Base-by-base conservation (phyloP, 2,797 vertebrate species). In the Thaleichthys pacificus region DNA sequence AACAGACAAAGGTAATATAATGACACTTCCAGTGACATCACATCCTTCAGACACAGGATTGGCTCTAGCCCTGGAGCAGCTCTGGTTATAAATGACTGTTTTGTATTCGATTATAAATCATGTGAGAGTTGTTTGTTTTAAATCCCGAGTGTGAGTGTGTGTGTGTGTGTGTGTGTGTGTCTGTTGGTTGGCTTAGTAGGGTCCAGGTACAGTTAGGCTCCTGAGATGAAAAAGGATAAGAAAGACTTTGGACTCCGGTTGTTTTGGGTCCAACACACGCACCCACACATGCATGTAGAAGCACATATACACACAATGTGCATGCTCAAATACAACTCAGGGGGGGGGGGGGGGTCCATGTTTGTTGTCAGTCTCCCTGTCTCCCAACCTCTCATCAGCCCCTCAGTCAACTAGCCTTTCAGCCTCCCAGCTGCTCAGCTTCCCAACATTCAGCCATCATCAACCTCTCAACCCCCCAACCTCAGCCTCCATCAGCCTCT, bases 231-330 rank as follows among this genome's bases (percentile, higher is more conserved):
- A 47, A 1, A 47, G 42, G 42, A 47, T 47, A 47, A 47, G 42
- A 60, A 60, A 60, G 57, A 84, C 80, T 85, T 77, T 81, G 69
- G 84, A 85, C 78, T 57, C 42, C 11, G 8, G 42, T 47, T 11
- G 76, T 69, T 84, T 66, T 4, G 61, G 64, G 61, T 60, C 73
- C 72, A 69, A 73, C 42, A 62, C 75, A 64, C 75, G 62, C 76
- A 80, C 58, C 73, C 35, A 30, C 32, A 47, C 12, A n/a, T 62
- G 51, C 61, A 12, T 2, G 5, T 30, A 58, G 14, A 6, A 28
- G 30, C 38, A 35, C 3, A 61, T 28, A 28, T 54, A 61, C 14
- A 68, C 9, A 21, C 3, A 42, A 35, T 35, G 8, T 35, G 32
- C 32, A 35, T 35, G 32, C 32, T 35, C 32, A 35, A 35, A 35